Evolutionary conservation across 2,888 invertebrate species (phyloP), one percentile per base, ranked within the genome.

Genomic region (Epinotia ramella): DNA sequence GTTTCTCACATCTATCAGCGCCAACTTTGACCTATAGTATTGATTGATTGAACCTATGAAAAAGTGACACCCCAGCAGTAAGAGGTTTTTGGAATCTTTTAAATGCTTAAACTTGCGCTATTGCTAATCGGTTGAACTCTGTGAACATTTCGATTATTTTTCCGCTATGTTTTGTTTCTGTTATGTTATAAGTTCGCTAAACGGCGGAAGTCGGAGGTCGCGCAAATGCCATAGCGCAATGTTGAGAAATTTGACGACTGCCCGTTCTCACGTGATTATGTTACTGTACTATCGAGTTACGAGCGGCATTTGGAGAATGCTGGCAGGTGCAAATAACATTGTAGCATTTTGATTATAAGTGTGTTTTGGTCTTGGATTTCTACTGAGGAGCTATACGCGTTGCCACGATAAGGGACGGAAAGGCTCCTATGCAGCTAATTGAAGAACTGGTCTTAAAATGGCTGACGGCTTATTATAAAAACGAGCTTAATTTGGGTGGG

Each of bases 241-340:
- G 66, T 71, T 76, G 75, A 71, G 71, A 76, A 71, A 71, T 76
- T 76, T 62, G 71, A 66, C 62, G 40, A 62, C 40, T 40, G 28
- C 12, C 18, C 53, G 75, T 76, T 76, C 75, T 66, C 75, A 76
- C 75, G 75, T 67, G 44, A 76, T 66, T 71, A 75, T 40, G 28
- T 64, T 28, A 20, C 24, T 3, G 18, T 7, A 5, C 24, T 63
- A 63, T 68, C 28, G 49, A 28, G 28, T 40, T 49, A 53, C 65
- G 65, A 65, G 24, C 13, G 16, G 49, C 49, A 53, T 49, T 65
- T 28, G 28, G 65, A 53, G 65, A 65, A 65, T 65, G 24, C 64
- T 63, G 44, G 64, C 65, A 49, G 28, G 65, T 49, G 64, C 46
- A 46, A 46, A 49, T 16, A 16, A 49, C 24, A 24, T 46, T 65